phyloP scores from a whole-genome alignment of 2,888 invertebrate genomes.

The Incurvaria masculella region DNA sequence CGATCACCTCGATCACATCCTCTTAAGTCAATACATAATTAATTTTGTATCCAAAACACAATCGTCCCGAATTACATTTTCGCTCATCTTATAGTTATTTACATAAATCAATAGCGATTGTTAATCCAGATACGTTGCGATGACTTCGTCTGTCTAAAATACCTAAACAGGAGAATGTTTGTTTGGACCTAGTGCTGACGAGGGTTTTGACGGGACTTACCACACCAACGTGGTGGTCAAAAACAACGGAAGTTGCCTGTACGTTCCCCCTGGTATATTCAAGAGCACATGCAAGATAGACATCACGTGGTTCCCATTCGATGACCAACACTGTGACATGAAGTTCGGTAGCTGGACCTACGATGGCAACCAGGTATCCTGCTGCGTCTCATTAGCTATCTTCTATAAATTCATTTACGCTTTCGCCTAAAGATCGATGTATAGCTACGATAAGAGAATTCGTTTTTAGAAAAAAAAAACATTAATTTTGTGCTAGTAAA shows the following conservation, averaged over 20 bases:
- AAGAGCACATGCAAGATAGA: slow-evolving; percentile 99
- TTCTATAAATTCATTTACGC: no score
- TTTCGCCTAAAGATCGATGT: no score
- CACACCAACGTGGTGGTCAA: slow-evolving; percentile 99
- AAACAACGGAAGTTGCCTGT: slow-evolving; percentile 97
- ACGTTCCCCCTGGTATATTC: slow-evolving; percentile 99
- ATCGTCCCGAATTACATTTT: no score
- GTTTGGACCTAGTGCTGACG: slow-evolving; percentile 86
- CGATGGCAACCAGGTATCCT: slow-evolving; percentile 89
- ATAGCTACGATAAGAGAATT: no score
- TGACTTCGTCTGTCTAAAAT: neutral
- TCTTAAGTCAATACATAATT: no score
- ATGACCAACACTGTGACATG: slow-evolving; percentile 99
- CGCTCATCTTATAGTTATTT: no score
- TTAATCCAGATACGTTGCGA: neutral
- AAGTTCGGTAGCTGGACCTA: slow-evolving; percentile 99
- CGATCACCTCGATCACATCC: no score
- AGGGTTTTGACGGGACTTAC: slow-evolving; percentile 99
- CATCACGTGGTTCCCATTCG: slow-evolving; percentile 99
- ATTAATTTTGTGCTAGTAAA: no score
- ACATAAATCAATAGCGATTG: neutral
- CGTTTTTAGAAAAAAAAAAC: no score
- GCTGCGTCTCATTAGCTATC: neutral
- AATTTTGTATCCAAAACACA: no score
- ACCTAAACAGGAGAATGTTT: slow-evolving; percentile 25